Evolutionary conservation across 2,888 invertebrate species (phyloP).

Genomic region (Tryphoninae sp.): DNA sequence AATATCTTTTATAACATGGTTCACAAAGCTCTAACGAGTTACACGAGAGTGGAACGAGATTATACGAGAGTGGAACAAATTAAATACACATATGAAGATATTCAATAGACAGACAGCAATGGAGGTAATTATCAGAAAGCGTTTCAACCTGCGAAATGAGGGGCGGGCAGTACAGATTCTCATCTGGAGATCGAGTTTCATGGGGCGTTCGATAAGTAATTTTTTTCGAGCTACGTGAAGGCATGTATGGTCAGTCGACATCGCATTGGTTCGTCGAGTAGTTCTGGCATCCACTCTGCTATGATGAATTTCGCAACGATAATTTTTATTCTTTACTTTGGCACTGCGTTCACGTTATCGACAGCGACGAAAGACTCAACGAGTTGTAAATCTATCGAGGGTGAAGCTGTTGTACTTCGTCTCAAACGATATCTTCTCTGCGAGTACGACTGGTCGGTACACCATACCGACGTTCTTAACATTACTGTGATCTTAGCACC

Average conservation of each 20-base stretch:
- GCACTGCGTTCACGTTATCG: constrained; percentile 9
- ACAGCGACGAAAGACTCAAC: background rate
- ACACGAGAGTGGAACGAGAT: background rate
- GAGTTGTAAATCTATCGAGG: constrained; percentile 68
- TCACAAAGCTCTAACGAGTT: background rate
- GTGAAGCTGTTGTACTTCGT: constrained; percentile 66
- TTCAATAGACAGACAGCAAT: constrained; percentile 44
- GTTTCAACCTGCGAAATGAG: constrained; percentile 25
- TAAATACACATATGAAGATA: constrained; percentile 35
- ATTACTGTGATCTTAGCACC: constrained; percentile 83
- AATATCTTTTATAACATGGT: background rate
- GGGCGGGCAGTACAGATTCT: constrained; percentile 38
- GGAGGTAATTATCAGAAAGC: constrained; percentile 41
- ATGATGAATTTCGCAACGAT: constrained; percentile 10
- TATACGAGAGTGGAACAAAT: background rate
- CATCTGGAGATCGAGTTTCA: constrained; percentile 70
- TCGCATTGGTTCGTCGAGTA: constrained; percentile 25
- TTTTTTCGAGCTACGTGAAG: constrained; percentile 6
- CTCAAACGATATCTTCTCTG: constrained; percentile 84
- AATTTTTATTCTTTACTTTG: background rate
- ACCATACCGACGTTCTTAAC: constrained; percentile 82
- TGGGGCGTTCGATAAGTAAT: constrained; percentile 67
- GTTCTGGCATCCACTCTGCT: background rate
- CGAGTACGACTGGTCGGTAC: constrained; percentile 81
- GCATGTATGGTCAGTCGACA: constrained; percentile 28